Base-by-base conservation (phyloP, 2,797 vertebrate species). In the Tauraco hartlaubi region DNA sequence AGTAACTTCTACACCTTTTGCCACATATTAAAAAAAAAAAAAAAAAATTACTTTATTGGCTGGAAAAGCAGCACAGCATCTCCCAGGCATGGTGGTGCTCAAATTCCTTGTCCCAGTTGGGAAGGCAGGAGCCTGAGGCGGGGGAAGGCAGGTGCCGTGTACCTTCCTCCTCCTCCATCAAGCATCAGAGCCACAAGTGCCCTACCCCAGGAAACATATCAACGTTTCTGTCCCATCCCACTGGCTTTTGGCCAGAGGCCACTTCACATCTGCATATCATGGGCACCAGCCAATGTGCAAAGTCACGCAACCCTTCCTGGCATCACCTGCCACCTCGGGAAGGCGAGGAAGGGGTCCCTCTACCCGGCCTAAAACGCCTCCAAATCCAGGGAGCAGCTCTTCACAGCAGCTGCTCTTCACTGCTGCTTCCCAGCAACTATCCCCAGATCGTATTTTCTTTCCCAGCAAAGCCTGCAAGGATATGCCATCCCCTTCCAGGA, bases 241-340 rank as follows among this genome's bases (percentile, higher is more conserved):
- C n/a, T 37, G 77, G 31, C 74, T 33, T 63, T 39, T 1, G 9
- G 31, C 39, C 90, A 1, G 4, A 5, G 20, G 33, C 33, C 0
- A 2, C 28, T 35, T 8, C 0, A 2, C 19, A 0, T 3, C 46
- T 37, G 48, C 14, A 4, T 9, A 1, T 25, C 5, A 3, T 4
- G 2, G 35, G 28, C 6, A 1, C 5, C 19, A 4, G 41, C 11
- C 3, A 2, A 16, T 0, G 2, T 3, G 51, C 54, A 12, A 55
- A 13, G 54, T 48, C 74, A 35, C 2, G 5, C 49, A n/a, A 28
- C 25, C 31, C 54, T 11, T 37, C 52, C 12, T 8, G 3, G 13
- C 3, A 0, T 67, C 83, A 33, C 22, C 33, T 3, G 0, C 55
- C 46, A 3, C 16, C 16, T 0, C 0, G 1, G 35, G 62, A 49